phyloP scores from a whole-genome alignment of 2,113 vertebrate species.

The Caloenas nicobarica region DNA sequence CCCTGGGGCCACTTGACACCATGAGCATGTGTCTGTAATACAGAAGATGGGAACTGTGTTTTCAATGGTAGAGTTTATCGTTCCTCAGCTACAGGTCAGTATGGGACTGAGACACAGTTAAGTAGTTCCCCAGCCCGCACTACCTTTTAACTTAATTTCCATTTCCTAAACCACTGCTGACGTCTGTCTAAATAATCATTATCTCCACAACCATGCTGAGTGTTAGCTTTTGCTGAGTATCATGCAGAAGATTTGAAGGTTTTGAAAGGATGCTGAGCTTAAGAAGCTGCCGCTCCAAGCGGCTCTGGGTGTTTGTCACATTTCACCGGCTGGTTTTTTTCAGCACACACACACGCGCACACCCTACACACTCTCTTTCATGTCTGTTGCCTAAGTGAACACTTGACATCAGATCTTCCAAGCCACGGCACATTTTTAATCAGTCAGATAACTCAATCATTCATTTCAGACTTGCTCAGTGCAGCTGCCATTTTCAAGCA shows the following conservation, averaged over 20 bases:
- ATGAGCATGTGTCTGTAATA: rapidly evolving
- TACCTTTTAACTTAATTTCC: conserved; percentile 22
- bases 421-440: conserved; percentile 46
- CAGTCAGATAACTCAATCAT: conserved; percentile 46
- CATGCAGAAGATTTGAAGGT: neutral
- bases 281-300: neutral
- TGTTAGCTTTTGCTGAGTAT: neutral
- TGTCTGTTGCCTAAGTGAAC: neutral
- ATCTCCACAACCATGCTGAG: neutral
- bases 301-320: neutral
- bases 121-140: neutral
- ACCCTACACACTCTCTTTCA: neutral
- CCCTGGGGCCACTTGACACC: neutral
- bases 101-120: neutral
- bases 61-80: neutral
- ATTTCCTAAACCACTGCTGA: conserved; percentile 46
- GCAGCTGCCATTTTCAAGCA: conserved; percentile 36
- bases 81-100: neutral
- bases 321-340: neutral
- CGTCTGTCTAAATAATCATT: conserved; percentile 37
- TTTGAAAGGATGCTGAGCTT: conserved; percentile 25
- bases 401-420: conserved; percentile 9
- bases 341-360: neutral
- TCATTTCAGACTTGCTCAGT: conserved; percentile 25
- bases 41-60: rapidly evolving